Evolutionary conservation across 2,888 invertebrate genomes (phyloP), one percentile per base, ranked within the genome.

Genomic region (Coleophora flavipennella): DNA sequence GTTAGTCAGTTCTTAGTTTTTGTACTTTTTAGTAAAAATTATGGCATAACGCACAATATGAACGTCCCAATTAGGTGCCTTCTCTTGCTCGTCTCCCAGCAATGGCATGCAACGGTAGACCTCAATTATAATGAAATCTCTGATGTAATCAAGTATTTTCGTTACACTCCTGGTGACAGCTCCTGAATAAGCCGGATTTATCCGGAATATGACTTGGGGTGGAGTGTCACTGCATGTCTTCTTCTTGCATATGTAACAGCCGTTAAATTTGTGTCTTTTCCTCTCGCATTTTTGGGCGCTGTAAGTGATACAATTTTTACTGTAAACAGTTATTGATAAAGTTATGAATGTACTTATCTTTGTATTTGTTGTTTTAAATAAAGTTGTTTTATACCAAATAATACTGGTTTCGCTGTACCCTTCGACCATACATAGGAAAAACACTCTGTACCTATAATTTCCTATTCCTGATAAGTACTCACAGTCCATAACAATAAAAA

Each of bases 81-180:
- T 59, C 12, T 58, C 54, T 12, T 58, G 53, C 42, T 81, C 81
- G 52, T 69, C 65, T 0, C 81, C 81, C 27, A 81, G 43, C 1
- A 81, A 49, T 0, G 81, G 81, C 79, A 81, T 81, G 51, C 79
- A 77, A 43, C 73, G 58, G 46, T 81, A 81, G 1, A 57, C 48
- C 46, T 81, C 81, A 13, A 74, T 46, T 10, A 81, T 57, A 2
- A 64, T 58, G 40, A 78, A 67, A 6, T 70, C 47, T 25, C 51
- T 52, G 8, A 61, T 40, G 9, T 46, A 35, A 4, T 60, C 48
- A 10, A 62, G 34, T 11, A 59, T 39, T 39, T 57, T 68, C 2
- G 57, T 52, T 10, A 67, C 42, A 41, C 67, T 67, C 27, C 79
- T 62, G 9, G 81, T 79, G 2, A 72, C 36, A 13, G 53, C 43